Conservation (phyloP, 1,140 invertebrate genomes). For the Charaxes varanes region DNA sequence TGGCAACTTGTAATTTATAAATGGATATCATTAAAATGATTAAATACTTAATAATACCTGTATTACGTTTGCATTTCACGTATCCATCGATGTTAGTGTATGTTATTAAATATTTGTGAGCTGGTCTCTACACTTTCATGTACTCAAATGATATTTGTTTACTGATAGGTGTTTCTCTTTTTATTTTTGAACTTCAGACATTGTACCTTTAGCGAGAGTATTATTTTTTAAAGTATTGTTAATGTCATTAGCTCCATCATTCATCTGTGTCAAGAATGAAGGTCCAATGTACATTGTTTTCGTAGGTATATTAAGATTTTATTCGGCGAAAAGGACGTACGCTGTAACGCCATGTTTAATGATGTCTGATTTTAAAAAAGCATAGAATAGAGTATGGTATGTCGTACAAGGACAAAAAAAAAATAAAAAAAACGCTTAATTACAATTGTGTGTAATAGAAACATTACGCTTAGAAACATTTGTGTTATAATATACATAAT, state of each 20-base stretch:
- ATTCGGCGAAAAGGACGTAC: constrained; percentile 37
- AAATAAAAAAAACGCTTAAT: constrained; percentile 53
- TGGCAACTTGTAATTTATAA: constrained; percentile 15
- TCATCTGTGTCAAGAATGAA: constrained; percentile 64
- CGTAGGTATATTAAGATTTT: constrained; percentile 61
- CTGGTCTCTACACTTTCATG: constrained; percentile 65
- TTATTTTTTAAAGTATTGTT: constrained; percentile 47
- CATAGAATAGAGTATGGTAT: constrained; percentile 44
- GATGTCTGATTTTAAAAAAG: constrained; percentile 43
- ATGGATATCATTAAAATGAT: constrained; percentile 18
- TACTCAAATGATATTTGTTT: constrained; percentile 65
- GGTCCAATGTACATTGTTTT: constrained; percentile 69
- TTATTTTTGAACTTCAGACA: constrained; percentile 28
- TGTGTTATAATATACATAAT: constrained; percentile 47
- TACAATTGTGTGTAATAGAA: constrained; percentile 62
- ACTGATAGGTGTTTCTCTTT: constrained; percentile 38
- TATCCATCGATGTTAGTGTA: constrained; percentile 44
- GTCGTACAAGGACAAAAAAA: constrained; percentile 44
- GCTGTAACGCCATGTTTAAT: constrained; percentile 26
- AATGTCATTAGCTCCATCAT: constrained; percentile 46
- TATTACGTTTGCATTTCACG: constrained; percentile 59
- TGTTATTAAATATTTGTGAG: constrained; percentile 53
- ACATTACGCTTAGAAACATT: constrained; percentile 65
- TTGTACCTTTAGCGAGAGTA: constrained; percentile 33
- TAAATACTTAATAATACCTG: constrained; percentile 35